Conservation (phyloP, 2,888 invertebrate genomes). For the Bellardia bayeri region DNA sequence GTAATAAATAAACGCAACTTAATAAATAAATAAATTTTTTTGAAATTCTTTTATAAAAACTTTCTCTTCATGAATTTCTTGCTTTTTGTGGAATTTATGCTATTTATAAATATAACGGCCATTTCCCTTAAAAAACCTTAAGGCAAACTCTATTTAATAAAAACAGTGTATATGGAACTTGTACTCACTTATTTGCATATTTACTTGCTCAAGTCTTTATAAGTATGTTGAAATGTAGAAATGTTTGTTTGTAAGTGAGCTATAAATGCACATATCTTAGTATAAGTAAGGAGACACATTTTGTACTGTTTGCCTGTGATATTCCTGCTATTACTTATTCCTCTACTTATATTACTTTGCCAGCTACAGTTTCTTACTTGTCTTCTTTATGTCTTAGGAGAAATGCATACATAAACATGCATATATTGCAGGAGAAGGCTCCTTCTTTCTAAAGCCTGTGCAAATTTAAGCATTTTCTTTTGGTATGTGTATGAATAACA, state of each 20-base stretch:
- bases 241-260: not conserved
- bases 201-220: not conserved
- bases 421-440: not conserved
- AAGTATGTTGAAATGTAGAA: not conserved
- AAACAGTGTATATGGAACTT: not conserved
- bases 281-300: constrained; percentile 43
- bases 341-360: constrained; percentile 5
- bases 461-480: constrained; percentile 55
- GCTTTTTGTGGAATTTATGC: not conserved
- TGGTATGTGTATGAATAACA: constrained; percentile 35
- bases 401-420: not conserved
- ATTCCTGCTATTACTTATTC: constrained; percentile 39
- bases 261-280: constrained; percentile 26
- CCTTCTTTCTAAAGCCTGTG: not conserved
- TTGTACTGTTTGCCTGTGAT: constrained; percentile 55
- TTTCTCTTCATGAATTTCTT: not conserved
- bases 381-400: constrained; percentile 50
- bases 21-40: not conserved
- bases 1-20: not conserved
- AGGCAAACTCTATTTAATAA: not conserved
- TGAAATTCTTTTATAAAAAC: not conserved
- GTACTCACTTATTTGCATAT: not conserved
- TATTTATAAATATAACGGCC: not conserved
- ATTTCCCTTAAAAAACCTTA: not conserved
- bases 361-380: constrained; percentile 35